Evolutionary conservation across 1,140 invertebrate genomes (phyloP).

Genomic region (Panagrolaimus sp.): DNA sequence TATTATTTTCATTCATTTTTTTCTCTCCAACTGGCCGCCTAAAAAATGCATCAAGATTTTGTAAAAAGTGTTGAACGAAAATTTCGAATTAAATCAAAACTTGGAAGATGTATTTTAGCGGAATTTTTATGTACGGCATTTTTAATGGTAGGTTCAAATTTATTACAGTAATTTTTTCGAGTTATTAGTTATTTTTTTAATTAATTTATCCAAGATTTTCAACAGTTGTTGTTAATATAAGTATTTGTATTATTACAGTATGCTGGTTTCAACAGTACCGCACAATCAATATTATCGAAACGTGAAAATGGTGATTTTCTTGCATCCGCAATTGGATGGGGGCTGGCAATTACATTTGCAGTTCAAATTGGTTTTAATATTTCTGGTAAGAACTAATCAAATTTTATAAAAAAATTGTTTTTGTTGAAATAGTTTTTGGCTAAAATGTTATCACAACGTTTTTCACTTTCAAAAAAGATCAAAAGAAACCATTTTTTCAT

Average conservation of each 20-base stretch:
- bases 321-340: slow-evolving; percentile 26
- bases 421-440: too few species aligned
- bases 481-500: too few species aligned
- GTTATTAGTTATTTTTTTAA: neutral
- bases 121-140: slow-evolving; percentile 16
- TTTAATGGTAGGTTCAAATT: slow-evolving; percentile 1
- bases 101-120: neutral
- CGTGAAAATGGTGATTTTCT: neutral
- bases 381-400: slow-evolving; percentile 58
- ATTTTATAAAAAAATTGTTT: too few species aligned
- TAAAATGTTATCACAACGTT: too few species aligned
- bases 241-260: neutral
- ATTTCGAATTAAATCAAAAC: too few species aligned
- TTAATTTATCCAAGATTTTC: neutral
- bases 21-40: too few species aligned
- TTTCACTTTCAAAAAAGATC: too few species aligned
- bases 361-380: slow-evolving; percentile 26
- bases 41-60: too few species aligned
- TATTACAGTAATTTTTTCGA: neutral
- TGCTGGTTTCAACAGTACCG: neutral
- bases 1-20: too few species aligned
- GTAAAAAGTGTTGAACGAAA: too few species aligned
- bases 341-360: slow-evolving; percentile 21
- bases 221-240: neutral
- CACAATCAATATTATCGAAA: too few species aligned